A percentile compares a stretch with the other conserved stretches of the same genome.
phyloP scores from a whole-genome alignment of 2,113 vertebrate genomes.

The Tretioscincus oriximinensis region DNA sequence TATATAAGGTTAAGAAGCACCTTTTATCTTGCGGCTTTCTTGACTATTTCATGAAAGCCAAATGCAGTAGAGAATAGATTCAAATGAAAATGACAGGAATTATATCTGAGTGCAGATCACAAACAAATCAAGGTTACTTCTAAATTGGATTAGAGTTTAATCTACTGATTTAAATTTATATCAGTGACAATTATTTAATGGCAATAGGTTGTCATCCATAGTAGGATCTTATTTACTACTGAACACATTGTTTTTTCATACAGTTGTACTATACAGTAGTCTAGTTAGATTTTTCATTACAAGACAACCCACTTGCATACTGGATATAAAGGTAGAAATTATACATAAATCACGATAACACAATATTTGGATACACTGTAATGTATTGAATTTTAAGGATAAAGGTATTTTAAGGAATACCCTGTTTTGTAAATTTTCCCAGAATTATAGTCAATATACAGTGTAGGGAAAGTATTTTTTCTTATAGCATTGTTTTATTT shows the following conservation, averaged over 20 bases:
- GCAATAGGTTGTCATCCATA: too few species aligned
- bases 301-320: too few species aligned
- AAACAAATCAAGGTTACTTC: neutral
- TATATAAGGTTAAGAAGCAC: neutral
- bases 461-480: neutral
- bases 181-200: neutral
- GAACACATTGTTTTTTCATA: too few species aligned
- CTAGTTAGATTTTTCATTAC: too few species aligned
- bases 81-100: neutral
- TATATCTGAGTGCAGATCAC: neutral
- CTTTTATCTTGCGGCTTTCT: neutral
- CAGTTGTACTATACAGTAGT: too few species aligned
- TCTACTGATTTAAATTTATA: neutral
- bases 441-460: too few species aligned
- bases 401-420: too few species aligned
- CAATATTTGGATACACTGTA: neutral
- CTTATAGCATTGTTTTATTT: neutral
- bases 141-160: neutral
- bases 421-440: neutral
- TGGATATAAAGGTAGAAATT: neutral
- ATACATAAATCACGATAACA: neutral
- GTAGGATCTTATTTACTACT: neutral
- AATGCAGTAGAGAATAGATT: neutral
- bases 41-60: neutral
- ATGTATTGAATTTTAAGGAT: neutral